These are phyloP conservation scores for Xiphias gladius DNA, from an alignment of 2,113 vertebrate genomes.

Conservation along the genomic window DNA sequence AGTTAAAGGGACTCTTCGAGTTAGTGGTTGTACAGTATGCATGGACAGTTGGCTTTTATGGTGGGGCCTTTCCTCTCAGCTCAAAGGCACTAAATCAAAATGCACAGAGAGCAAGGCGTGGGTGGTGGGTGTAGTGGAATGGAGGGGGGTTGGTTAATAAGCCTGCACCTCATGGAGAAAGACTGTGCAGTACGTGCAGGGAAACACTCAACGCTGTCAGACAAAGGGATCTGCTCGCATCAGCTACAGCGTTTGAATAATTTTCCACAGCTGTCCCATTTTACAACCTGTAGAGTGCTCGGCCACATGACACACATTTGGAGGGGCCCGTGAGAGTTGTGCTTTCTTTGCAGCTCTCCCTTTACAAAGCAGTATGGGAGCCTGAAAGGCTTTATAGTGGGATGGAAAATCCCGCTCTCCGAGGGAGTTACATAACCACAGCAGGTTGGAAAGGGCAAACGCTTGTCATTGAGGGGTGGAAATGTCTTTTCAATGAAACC, in stretches of 20 bases:
- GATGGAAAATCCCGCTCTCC: slow-evolving; percentile 39
- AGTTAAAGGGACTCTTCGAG: background rate
- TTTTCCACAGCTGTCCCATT: slow-evolving; percentile 27
- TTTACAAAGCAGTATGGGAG: slow-evolving; percentile 13
- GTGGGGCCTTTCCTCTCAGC: background rate
- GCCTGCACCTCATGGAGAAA: background rate
- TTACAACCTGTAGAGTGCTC: slow-evolving; percentile 7
- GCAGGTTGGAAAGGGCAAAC: slow-evolving; percentile 3
- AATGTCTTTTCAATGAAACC: background rate
- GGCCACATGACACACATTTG: background rate
- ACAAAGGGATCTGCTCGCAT: slow-evolving; percentile 44
- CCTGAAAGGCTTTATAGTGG: slow-evolving; percentile 28
- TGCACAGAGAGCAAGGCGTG: slow-evolving; percentile 29
- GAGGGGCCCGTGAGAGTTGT: background rate
- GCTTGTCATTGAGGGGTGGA: background rate
- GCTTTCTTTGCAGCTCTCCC: background rate
- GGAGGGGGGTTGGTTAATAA: slow-evolving; percentile 25
- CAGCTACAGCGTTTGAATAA: slow-evolving; percentile 22
- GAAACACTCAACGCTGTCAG: slow-evolving; percentile 12
- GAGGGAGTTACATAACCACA: slow-evolving; percentile 56
- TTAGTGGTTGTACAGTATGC: slow-evolving; percentile 24
- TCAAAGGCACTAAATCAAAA: slow-evolving; percentile 45
- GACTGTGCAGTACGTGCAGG: slow-evolving; percentile 72
- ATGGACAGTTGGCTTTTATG: background rate
- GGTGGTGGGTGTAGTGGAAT: background rate